Conservation (phyloP, 2,113 vertebrate genomes). For the Oreotrochilus melanogaster region DNA sequence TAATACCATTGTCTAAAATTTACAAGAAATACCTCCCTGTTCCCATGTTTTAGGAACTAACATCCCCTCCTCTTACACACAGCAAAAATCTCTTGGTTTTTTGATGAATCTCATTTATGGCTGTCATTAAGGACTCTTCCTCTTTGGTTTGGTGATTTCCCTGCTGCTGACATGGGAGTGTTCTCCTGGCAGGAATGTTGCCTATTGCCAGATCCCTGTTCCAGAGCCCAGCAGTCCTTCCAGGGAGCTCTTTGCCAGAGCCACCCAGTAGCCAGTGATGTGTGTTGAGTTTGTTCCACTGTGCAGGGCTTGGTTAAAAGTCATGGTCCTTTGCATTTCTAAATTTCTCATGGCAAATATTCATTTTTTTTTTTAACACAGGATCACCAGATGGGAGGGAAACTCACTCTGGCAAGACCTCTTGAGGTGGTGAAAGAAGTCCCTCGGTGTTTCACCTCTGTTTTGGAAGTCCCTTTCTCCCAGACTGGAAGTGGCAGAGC, state of each 20-base stretch:
- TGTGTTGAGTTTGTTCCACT: background rate
- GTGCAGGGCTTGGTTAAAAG: background rate
- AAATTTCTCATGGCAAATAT: background rate
- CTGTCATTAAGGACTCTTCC: background rate
- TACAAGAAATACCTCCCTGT: background rate
- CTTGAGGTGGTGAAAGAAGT: background rate
- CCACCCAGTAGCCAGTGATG: background rate
- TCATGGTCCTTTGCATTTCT: background rate
- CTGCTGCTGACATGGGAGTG: accelerated
- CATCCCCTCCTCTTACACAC: background rate
- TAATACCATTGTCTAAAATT: background rate
- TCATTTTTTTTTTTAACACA: background rate
- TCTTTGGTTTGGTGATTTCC: background rate
- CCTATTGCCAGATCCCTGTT: background rate
- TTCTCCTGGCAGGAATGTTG: background rate
- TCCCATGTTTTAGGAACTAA: background rate
- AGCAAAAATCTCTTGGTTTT: accelerated
- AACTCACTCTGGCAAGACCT: accelerated
- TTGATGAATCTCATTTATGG: background rate
- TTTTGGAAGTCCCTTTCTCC: background rate
- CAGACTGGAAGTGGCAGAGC: background rate
- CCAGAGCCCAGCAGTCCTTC: background rate
- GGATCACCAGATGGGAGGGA: background rate
- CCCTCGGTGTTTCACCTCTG: background rate
- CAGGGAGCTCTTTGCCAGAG: background rate